Percentiles rank a stretch among this genome's conserved stretches.
Evolutionary conservation across 2,888 invertebrate species (phyloP).

Genomic region (Pseudococcus jackbeardsleyi): DNA sequence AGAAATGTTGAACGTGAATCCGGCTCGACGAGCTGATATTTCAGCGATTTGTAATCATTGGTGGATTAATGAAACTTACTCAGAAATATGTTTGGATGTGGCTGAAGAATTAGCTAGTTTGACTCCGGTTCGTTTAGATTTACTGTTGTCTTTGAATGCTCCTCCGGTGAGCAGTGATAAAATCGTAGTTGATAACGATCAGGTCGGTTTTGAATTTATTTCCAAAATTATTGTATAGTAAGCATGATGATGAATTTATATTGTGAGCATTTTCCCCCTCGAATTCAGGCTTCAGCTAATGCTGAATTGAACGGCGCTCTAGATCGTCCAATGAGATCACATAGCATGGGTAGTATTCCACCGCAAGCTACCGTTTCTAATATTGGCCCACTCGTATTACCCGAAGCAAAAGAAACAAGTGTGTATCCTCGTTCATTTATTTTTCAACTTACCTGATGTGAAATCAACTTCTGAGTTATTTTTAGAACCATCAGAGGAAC

Average conservation of each 20-base stretch:
- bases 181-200: conserved; percentile 77
- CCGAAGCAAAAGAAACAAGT: conserved; percentile 62
- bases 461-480: background rate
- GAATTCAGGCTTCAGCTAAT: conserved; percentile 55
- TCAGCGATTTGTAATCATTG: conserved; percentile 95
- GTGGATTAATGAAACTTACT: conserved; percentile 95
- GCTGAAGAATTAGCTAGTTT: conserved; percentile 91
- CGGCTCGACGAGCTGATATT: conserved; percentile 89
- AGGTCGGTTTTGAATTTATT: conserved; percentile 67
- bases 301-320: conserved; percentile 49
- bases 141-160: conserved; percentile 88
- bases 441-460: background rate
- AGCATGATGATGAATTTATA: too few relatives aligned
- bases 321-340: conserved; percentile 67
- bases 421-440: background rate
- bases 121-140: conserved; percentile 89
- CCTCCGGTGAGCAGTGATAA: conserved; percentile 70
- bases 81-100: conserved; percentile 81
- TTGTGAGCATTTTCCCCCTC: background rate
- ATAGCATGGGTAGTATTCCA: conserved; percentile 68
- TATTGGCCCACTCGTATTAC: conserved; percentile 56
- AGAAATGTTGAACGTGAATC: conserved; percentile 94
- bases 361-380: conserved; percentile 60
- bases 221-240: background rate
- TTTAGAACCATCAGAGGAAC: conserved; percentile 36